Evolutionary conservation across 2,797 vertebrate species (phyloP), one percentile per base, ranked within the genome.

Genomic region (Babyrousa celebensis): DNA sequence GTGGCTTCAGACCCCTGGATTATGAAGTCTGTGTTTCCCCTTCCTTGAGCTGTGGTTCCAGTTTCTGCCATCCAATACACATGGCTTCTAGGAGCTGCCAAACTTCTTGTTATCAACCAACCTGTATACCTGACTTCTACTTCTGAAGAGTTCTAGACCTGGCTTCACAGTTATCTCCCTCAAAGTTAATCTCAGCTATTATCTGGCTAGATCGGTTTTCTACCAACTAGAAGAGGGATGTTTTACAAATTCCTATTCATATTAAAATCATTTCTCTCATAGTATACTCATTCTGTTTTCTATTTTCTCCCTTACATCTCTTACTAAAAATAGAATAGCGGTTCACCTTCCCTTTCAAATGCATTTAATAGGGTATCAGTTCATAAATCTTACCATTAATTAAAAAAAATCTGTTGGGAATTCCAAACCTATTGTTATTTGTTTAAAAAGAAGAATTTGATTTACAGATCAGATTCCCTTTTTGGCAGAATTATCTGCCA

Each of bases 21-120:
- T 78, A 52, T 0, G 1, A 36, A 21, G 6, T 60, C 48, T 18
- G 0, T 5, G 79, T 17, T 15, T 93, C 93, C 25, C 14, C 72
- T n/a, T 62, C 48, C 7, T 0, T 54, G 21, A 12, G 25, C n/a
- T 40, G 16, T 4, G n/a, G 54, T 25, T 92, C 12, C 11, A 5
- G 12, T 3, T 40, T 36, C 67, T 70, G n/a, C 15, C 0, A 0
- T 6, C 74, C 92, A 40, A 2, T 32, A 8, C 79, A 6, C 4
- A 1, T 77, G 32, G 12, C 29, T 58, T 70, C 60, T 27, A 43
- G 36, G 11, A 72, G 23, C 29, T 32, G 23, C 43, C 83, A 63
- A 21, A 63, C 15, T 36, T 48, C 52, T 48, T 70, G 40, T 43
- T 62, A n/a, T 16, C 2, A 16, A 29, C 48, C n/a, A 52, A 14